These are phyloP conservation scores for Conus betulinus DNA, from an alignment of 1,140 invertebrate species.

Conservation along the genomic window DNA sequence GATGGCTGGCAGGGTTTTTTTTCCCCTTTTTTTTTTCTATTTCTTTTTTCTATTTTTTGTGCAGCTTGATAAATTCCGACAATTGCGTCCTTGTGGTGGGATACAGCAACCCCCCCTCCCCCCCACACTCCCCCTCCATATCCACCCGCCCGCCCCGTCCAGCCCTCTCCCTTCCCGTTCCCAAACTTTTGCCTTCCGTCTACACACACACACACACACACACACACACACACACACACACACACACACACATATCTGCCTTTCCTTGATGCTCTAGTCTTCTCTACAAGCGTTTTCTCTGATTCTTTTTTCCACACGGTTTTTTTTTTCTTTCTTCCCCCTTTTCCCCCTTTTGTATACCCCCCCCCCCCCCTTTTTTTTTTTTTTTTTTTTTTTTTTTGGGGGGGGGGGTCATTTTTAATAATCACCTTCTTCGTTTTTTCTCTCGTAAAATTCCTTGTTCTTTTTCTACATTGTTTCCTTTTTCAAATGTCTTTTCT, in stretches of 20 bases:
- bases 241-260: not conserved
- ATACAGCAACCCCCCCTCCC: not conserved
- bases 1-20: not conserved
- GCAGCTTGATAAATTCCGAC: not conserved
- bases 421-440: too few species aligned
- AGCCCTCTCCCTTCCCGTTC: not conserved
- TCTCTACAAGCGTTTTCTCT: too few species aligned
- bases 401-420: too few species aligned
- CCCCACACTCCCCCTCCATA: not conserved
- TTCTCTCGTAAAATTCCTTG: too few species aligned
- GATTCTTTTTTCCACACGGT: too few species aligned
- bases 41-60: not conserved
- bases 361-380: too few species aligned
- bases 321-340: too few species aligned
- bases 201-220: not conserved
- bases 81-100: not conserved
- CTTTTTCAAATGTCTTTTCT: too few species aligned
- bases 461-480: too few species aligned
- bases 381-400: too few species aligned
- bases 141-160: not conserved
- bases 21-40: not conserved
- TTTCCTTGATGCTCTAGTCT: too few species aligned
- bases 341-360: too few species aligned
- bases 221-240: not conserved
- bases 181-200: not conserved